Base-by-base conservation (phyloP, 2,113 vertebrate species). In the Zingel zingel region DNA sequence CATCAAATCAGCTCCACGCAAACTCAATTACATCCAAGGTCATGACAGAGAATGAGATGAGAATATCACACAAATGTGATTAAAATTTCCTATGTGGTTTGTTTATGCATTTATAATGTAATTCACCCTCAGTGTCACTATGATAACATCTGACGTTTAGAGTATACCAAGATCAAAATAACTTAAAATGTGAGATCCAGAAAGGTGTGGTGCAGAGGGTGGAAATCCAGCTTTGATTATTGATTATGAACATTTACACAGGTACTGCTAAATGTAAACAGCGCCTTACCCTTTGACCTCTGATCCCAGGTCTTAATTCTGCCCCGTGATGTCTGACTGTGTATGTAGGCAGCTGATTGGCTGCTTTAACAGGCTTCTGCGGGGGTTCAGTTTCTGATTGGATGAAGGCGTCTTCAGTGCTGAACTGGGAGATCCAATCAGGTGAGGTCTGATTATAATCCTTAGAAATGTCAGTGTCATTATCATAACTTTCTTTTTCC, bases 271-370 rank as follows among this genome's bases (percentile, higher is more conserved):
- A 58, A 67, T 48, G 45, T 72, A 25, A 83, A 65, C 21, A 57
- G 6, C 45, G 12, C 6, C 83, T 82, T 80, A 94, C 94, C 90
- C 81, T 88, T 79, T 83, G 90, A 71, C 91, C 83, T 80, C 77
- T 85, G 61, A 83, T 3, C 14, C 88, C 77, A 47, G 81, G 63
- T n/a, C 21, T 73, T 11, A 57, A 27, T 53, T 13, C 47, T 19
- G 61, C 23, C n/a, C 58, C 23, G 0, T 72, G 61, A 57, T 1
- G 54, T 50, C 18, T 70, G 73, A 5, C 30, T 48, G 76, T 56
- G 82, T 47, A 0, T 15, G 39, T 21, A n/a, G 39, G 48, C 5
- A 50, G 45, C 25, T 77, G 83, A 61, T 45, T 81, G 27, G 54
- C 45, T 74, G 62, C 33, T 69, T 71, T 7, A 57, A 33, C 64